Conservation (phyloP, 2,113 vertebrate genomes). For the Aythya baeri region DNA sequence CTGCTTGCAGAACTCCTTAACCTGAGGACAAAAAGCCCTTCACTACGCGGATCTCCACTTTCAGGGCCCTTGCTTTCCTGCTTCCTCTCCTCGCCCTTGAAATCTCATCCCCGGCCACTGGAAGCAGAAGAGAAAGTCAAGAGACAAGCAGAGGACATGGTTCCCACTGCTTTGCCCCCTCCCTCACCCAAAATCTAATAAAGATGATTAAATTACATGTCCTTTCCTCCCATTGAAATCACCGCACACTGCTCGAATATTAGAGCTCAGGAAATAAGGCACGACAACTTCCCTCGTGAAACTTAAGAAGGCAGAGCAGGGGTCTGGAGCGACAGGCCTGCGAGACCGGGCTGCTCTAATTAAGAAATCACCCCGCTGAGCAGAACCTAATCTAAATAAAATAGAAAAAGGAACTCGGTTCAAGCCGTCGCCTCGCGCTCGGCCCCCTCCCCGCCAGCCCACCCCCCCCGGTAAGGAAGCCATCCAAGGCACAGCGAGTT, state of each 20-base stretch:
- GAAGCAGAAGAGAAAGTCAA: constrained; percentile 37
- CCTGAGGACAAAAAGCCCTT: background rate
- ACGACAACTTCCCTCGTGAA: constrained; percentile 91
- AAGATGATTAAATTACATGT: constrained; percentile 84
- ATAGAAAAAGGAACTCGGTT: constrained; percentile 73
- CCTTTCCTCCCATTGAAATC: constrained; percentile 81
- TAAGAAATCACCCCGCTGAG: constrained; percentile 87
- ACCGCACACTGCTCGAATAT: constrained; percentile 75
- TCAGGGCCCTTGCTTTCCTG: background rate
- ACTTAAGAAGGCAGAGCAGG: constrained; percentile 85
- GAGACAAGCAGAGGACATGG: constrained; percentile 51
- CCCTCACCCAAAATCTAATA: constrained; percentile 79
- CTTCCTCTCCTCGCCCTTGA: background rate
- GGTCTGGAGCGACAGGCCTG: constrained; percentile 81
- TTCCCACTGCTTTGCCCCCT: constrained; percentile 54
- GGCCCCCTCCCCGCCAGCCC: background rate
- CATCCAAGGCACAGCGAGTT: background rate
- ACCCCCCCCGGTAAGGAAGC: background rate
- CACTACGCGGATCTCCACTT: background rate
- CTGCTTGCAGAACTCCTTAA: background rate
- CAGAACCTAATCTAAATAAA: constrained; percentile 81
- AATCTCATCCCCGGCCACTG: constrained; percentile 16
- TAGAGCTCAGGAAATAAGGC: constrained; percentile 90
- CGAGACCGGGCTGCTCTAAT: constrained; percentile 80
- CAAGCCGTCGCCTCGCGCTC: constrained; percentile 48